A percentile compares a stretch with the other conserved stretches of the same genome.
Conservation (phyloP, 2,797 vertebrate genomes). For the Enoplosus armatus region DNA sequence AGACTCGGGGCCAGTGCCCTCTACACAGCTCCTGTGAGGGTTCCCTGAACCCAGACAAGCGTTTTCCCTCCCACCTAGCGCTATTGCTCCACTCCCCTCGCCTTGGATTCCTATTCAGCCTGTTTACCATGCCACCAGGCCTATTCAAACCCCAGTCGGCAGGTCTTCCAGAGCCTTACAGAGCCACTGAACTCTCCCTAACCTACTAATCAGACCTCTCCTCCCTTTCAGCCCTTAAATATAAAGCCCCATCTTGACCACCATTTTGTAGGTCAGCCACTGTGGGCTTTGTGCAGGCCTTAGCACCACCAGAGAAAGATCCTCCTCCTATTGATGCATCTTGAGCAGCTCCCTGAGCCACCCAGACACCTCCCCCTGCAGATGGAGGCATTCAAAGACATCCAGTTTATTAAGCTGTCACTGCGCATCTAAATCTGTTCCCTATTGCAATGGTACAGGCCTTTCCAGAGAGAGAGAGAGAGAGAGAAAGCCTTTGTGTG, state of each 20-base stretch:
- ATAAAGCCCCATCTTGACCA: constrained; percentile 87
- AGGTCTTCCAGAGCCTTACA: constrained; percentile 79
- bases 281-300: constrained; percentile 81
- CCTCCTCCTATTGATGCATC: constrained; percentile 83
- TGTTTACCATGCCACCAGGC: constrained; percentile 81
- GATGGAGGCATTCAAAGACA: constrained; percentile 85
- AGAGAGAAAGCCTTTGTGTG: constrained; percentile 88
- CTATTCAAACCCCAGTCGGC: constrained; percentile 78
- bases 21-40: constrained; percentile 79
- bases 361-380: constrained; percentile 76
- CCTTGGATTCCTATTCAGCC: constrained; percentile 76
- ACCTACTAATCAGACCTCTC: constrained; percentile 86
- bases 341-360: constrained; percentile 71
- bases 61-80: constrained; percentile 76
- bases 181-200: constrained; percentile 83
- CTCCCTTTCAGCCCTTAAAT: constrained; percentile 82
- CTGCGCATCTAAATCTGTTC: constrained; percentile 96
- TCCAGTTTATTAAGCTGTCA: constrained; percentile 97
- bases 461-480: constrained; percentile 75
- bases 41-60: constrained; percentile 84
- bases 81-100: constrained; percentile 75
- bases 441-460: constrained; percentile 90
- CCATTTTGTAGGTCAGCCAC: constrained; percentile 88
- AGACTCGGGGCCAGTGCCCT: constrained; percentile 73
- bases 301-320: constrained; percentile 74